These are phyloP conservation scores for Edolisoma coerulescens DNA, from an alignment of 2,113 vertebrate species.

Conservation along the genomic window DNA sequence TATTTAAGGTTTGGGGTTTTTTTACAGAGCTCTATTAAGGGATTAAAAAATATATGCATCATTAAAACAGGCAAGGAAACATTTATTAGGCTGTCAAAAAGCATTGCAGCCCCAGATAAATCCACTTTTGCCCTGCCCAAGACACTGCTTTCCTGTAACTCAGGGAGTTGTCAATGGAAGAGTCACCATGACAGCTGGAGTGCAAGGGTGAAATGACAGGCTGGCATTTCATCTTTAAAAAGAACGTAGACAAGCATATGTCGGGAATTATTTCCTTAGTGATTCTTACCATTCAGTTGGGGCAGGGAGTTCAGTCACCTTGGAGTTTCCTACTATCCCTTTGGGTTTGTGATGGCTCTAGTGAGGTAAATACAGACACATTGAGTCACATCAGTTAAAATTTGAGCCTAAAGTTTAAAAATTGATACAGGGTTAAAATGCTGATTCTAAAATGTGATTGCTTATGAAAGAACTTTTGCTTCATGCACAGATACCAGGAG, in stretches of 20 bases:
- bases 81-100: background rate
- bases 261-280: background rate
- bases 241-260: background rate
- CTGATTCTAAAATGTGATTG: background rate
- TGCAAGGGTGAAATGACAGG: background rate
- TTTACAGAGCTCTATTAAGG: background rate
- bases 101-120: background rate
- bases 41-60: background rate
- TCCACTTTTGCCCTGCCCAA: background rate
- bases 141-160: background rate
- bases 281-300: background rate
- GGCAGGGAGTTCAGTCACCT: background rate
- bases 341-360: background rate
- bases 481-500: background rate
- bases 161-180: background rate
- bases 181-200: background rate
- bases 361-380: background rate
- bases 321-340: background rate
- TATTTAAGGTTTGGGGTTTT: accelerated
- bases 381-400: background rate
- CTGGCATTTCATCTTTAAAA: background rate
- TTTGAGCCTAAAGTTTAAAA: background rate
- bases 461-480: background rate
- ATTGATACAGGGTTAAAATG: background rate
- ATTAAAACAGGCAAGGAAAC: background rate